Evolutionary conservation across 2,797 vertebrate species (phyloP).

Genomic region (Notamacropus eugenii): DNA sequence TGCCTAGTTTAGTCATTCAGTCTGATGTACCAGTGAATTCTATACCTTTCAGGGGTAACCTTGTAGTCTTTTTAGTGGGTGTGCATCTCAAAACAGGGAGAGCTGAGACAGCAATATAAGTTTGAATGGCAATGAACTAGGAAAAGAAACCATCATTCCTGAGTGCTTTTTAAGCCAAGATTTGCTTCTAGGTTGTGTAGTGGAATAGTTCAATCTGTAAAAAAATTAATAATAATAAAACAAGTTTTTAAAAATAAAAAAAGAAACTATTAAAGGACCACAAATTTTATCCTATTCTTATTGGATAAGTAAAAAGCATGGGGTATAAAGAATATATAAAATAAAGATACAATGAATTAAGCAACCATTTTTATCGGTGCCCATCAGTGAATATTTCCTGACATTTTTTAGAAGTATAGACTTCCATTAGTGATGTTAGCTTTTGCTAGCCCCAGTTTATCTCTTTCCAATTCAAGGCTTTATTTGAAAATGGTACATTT

Average conservation of each 20-base stretch:
- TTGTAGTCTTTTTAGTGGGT: conserved; percentile 17
- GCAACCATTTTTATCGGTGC: conserved; percentile 62
- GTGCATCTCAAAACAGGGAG: conserved; percentile 12
- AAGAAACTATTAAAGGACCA: conserved; percentile 47
- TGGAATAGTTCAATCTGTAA: background rate
- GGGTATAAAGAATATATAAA: conserved; percentile 39
- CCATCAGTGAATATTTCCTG: conserved; percentile 62
- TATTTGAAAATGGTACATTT: background rate
- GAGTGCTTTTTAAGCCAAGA: conserved; percentile 1
- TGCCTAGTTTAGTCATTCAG: conserved; percentile 84
- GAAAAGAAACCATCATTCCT: background rate
- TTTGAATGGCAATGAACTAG: conserved; percentile 30
- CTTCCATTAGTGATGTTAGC: conserved; percentile 26
- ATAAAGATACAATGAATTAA: conserved; percentile 62
- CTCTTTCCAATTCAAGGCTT: conserved; percentile 31
- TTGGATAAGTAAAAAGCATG: conserved; percentile 64
- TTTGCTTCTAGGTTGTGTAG: conserved; percentile 7
- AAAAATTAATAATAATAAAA: background rate
- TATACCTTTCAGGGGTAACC: conserved; percentile 61
- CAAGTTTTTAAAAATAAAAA: conserved; percentile 23
- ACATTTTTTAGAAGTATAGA: conserved; percentile 65
- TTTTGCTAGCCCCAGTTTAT: background rate
- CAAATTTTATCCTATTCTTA: conserved; percentile 35
- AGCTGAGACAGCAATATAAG: background rate
- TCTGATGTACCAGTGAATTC: conserved; percentile 73